Conservation (phyloP, 2,113 vertebrate species). For the Eulemur rufifrons region DNA sequence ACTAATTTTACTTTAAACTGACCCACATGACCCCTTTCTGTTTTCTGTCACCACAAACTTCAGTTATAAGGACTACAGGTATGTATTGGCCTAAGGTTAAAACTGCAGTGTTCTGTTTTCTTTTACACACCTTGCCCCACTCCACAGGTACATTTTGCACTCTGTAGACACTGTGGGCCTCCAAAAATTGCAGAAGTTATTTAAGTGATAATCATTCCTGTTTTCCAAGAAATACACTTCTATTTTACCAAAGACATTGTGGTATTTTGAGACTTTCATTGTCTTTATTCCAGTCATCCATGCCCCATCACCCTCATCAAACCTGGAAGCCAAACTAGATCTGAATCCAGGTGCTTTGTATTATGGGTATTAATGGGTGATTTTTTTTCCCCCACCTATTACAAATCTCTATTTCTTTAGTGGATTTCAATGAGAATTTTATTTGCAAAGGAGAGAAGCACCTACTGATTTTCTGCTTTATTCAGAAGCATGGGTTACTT, state of each 20-base stretch:
- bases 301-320: not conserved
- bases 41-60: not conserved
- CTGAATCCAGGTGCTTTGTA: not conserved
- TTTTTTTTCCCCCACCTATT: not conserved
- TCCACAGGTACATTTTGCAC: not conserved
- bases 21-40: not conserved
- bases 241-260: not conserved
- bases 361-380: not conserved
- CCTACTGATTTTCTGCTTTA: not conserved
- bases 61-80: not conserved
- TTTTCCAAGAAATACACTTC: not conserved
- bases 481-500: not conserved
- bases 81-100: not conserved
- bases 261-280: not conserved
- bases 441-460: not conserved
- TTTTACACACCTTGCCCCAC: not conserved
- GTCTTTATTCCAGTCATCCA: not conserved
- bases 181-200: not conserved
- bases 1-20: not conserved
- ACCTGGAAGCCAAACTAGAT: not conserved
- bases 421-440: not conserved
- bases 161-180: not conserved
- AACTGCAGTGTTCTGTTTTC: not conserved
- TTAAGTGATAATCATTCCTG: not conserved
- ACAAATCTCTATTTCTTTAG: not conserved